A percentile compares a stretch with the other conserved stretches of the same genome.
Evolutionary conservation across 2,888 invertebrate genomes (phyloP).

Genomic region (Sinodicranocentrus sp.): DNA sequence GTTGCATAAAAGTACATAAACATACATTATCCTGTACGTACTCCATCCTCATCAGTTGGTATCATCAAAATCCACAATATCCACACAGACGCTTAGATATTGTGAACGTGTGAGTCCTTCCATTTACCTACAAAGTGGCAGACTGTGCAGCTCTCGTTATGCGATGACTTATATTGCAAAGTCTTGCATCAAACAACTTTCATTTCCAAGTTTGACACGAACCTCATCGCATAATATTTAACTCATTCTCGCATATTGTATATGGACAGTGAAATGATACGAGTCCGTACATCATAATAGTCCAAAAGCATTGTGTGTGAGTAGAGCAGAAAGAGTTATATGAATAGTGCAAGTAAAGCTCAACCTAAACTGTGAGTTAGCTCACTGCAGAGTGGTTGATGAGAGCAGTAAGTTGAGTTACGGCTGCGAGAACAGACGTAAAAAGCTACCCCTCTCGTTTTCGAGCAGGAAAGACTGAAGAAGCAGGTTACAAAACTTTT

Average conservation of each 20-base stretch:
- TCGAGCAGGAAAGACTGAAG: conserved; percentile 18
- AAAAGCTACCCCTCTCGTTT: conserved; percentile 48
- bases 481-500: conserved; percentile 40
- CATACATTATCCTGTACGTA: background rate
- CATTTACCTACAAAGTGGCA: too few species aligned
- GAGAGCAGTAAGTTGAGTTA: conserved; percentile 30
- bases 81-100: background rate
- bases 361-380: conserved; percentile 13
- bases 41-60: too few species aligned
- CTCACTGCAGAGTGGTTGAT: conserved; percentile 33
- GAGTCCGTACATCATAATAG: background rate
- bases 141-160: background rate
- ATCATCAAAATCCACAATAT: background rate
- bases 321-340: too few species aligned
- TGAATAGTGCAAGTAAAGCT: too few species aligned
- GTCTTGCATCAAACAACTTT: conserved; percentile 59
- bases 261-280: background rate
- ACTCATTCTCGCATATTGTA: background rate
- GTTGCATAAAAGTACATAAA: conserved; percentile 11
- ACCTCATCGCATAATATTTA: conserved; percentile 17
- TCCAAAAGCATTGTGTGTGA: conserved; percentile 1
- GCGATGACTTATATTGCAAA: conserved; percentile 55
- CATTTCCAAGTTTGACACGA: conserved; percentile 54
- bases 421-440: conserved; percentile 22
- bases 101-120: background rate